Percentiles rank a stretch among this genome's conserved stretches.
Conservation (phyloP, 2,797 vertebrate species). For the Cetoscarus ocellatus region DNA sequence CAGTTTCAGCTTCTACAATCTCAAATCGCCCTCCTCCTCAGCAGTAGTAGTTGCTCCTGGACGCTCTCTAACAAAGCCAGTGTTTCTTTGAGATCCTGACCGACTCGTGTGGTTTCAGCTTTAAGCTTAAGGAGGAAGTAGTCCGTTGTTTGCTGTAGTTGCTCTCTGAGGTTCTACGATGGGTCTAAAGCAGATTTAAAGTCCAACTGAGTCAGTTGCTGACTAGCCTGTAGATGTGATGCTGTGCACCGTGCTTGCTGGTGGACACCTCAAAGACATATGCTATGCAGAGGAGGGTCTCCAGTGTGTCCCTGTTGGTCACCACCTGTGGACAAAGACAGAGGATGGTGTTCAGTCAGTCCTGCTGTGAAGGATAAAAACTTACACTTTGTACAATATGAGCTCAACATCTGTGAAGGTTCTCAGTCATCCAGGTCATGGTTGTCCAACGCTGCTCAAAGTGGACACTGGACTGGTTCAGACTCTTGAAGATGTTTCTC, state of each 20-base stretch:
- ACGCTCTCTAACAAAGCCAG: slow-evolving; percentile 44
- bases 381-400: no score
- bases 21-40: slow-evolving; percentile 58
- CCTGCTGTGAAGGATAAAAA: no score
- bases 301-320: slow-evolving; percentile 92
- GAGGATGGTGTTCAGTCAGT: neutral
- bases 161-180: slow-evolving; percentile 65
- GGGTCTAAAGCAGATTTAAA: slow-evolving; percentile 54
- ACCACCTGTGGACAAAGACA: slow-evolving; percentile 85
- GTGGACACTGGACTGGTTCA: no score
- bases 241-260: slow-evolving; percentile 92
- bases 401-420: no score
- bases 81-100: slow-evolving; percentile 60
- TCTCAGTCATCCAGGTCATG: no score
- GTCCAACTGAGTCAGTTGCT: slow-evolving; percentile 87
- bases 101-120: slow-evolving; percentile 53
- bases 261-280: slow-evolving; percentile 94
- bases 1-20: slow-evolving; percentile 59
- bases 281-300: slow-evolving; percentile 91
- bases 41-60: slow-evolving; percentile 57
- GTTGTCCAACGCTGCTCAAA: no score
- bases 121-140: slow-evolving; percentile 57
- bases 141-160: slow-evolving; percentile 60
- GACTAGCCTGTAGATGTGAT: slow-evolving; percentile 93
- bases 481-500: no score